phyloP scores from a whole-genome alignment of 2,113 vertebrate genomes.

The Embiotoca jacksoni region DNA sequence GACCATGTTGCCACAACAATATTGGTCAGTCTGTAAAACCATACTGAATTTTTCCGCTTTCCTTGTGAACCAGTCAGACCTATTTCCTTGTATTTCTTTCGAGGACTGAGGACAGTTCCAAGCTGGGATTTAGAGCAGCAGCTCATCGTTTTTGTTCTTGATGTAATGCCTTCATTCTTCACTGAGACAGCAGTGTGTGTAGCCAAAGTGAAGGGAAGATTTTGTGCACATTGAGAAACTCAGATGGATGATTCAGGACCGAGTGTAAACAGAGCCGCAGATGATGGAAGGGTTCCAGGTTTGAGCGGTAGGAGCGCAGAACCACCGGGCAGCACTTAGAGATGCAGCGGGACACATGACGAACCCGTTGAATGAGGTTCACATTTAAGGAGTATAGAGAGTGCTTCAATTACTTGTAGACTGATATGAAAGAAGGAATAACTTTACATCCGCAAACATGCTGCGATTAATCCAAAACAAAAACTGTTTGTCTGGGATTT shows the following conservation, averaged over 20 bases:
- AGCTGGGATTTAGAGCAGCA: constrained; percentile 47
- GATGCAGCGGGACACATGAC: constrained; percentile 26
- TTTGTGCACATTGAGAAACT: constrained; percentile 48
- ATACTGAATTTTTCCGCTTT: background rate
- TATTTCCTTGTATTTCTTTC: constrained; percentile 2
- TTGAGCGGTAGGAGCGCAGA: constrained; percentile 6
- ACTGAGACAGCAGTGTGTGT: constrained; percentile 33
- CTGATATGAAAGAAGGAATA: constrained; percentile 21
- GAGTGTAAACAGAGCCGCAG: constrained; percentile 28
- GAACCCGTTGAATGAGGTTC: constrained; percentile 15
- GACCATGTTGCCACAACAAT: background rate
- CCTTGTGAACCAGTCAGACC: background rate
- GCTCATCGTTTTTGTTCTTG: constrained; percentile 54
- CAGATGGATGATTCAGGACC: constrained; percentile 41
- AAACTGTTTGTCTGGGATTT: constrained; percentile 38
- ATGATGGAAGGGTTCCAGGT: constrained; percentile 31
- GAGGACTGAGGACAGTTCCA: constrained; percentile 15
- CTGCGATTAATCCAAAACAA: constrained; percentile 33
- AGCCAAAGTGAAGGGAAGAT: constrained; percentile 46
- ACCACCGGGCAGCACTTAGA: constrained; percentile 3
- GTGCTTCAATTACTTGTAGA: constrained; percentile 6
- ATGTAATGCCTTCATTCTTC: constrained; percentile 66
- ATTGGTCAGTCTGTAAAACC: background rate
- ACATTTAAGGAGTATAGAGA: constrained; percentile 22
- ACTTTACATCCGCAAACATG: constrained; percentile 21